phyloP scores from a whole-genome alignment of 2,888 invertebrate genomes.

The Diachrysia chrysitis region DNA sequence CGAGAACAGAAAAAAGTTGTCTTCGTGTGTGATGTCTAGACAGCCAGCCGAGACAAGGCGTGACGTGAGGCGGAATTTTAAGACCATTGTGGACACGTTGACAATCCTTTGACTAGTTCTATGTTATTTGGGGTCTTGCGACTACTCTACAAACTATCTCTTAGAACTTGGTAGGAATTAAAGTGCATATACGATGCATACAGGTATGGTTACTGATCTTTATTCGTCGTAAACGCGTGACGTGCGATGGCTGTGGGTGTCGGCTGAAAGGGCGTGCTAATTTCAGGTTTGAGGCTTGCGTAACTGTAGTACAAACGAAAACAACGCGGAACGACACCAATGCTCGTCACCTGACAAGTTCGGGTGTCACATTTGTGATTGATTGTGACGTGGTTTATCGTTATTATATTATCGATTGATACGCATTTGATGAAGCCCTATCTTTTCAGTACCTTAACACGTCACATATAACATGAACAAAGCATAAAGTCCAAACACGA shows the following conservation, averaged over 20 bases:
- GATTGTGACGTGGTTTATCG: slow-evolving; percentile 52
- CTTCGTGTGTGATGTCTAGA: slow-evolving; percentile 81
- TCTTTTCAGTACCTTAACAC: slow-evolving; percentile 7
- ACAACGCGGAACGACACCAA: slow-evolving; percentile 70
- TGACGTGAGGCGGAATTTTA: slow-evolving; percentile 74
- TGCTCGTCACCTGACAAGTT: slow-evolving; percentile 54
- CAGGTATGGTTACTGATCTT: slow-evolving; percentile 26
- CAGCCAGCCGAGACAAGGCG: slow-evolving; percentile 78
- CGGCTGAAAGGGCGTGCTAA: slow-evolving; percentile 73
- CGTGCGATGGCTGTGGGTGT: slow-evolving; percentile 67
- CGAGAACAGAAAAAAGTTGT: slow-evolving; percentile 81
- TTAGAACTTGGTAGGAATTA: slow-evolving; percentile 9
- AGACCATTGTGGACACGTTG: slow-evolving; percentile 58
- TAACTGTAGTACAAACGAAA: slow-evolving; percentile 74
- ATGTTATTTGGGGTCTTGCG: slow-evolving; percentile 25
- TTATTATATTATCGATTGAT: slow-evolving; percentile 22
- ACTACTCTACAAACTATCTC: slow-evolving; percentile 8
- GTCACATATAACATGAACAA: background rate
- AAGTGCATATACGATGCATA: slow-evolving; percentile 3
- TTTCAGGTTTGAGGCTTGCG: slow-evolving; percentile 68
- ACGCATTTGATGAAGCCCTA: background rate
- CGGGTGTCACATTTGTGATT: slow-evolving; percentile 56
- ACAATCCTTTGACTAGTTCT: slow-evolving; percentile 52
- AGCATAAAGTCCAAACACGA: slow-evolving; percentile 8
- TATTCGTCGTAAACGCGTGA: slow-evolving; percentile 56